Evolutionary conservation across 2,888 invertebrate genomes (phyloP).

Genomic region (Camptogramma bilineatum): DNA sequence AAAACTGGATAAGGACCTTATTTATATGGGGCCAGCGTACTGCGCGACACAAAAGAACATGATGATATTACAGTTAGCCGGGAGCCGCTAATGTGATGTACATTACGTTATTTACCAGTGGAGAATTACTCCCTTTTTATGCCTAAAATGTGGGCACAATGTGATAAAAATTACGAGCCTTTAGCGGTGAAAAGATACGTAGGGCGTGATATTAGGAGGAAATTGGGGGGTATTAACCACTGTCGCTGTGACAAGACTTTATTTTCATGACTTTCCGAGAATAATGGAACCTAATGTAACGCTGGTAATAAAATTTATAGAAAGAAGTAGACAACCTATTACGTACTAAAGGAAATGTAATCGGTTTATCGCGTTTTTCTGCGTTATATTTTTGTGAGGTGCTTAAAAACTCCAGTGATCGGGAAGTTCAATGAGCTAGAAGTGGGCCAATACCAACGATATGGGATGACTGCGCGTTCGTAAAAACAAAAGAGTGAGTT

Average conservation of each 20-base stretch:
- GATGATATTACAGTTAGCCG: conserved; percentile 76
- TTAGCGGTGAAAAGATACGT: conserved; percentile 48
- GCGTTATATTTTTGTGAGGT: conserved; percentile 2
- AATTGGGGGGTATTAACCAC: conserved; percentile 35
- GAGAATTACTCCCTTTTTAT: conserved; percentile 63
- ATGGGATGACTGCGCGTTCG: conserved; percentile 30
- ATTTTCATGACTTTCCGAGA: conserved; percentile 33
- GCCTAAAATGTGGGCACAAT: conserved; percentile 53
- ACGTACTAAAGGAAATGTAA: conserved; percentile 14
- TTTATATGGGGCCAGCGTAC: conserved; percentile 83
- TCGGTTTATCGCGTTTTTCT: conserved; percentile 8
- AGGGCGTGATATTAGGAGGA: conserved; percentile 45
- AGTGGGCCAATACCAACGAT: not conserved
- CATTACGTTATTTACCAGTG: conserved; percentile 76
- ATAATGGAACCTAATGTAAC: conserved; percentile 29
- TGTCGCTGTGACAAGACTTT: conserved; percentile 36
- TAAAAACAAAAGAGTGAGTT: conserved; percentile 59
- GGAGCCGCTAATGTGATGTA: conserved; percentile 74
- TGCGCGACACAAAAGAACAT: conserved; percentile 77
- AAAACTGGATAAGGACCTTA: conserved; percentile 82
- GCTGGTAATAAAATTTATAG: conserved; percentile 26
- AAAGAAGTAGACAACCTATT: conserved; percentile 28
- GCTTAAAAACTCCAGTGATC: conserved; percentile 3
- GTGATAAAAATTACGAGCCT: conserved; percentile 53
- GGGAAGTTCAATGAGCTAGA: conserved; percentile 7